phyloP scores from a whole-genome alignment of 2,888 invertebrate genomes.

The Drosophila paranaensis region DNA sequence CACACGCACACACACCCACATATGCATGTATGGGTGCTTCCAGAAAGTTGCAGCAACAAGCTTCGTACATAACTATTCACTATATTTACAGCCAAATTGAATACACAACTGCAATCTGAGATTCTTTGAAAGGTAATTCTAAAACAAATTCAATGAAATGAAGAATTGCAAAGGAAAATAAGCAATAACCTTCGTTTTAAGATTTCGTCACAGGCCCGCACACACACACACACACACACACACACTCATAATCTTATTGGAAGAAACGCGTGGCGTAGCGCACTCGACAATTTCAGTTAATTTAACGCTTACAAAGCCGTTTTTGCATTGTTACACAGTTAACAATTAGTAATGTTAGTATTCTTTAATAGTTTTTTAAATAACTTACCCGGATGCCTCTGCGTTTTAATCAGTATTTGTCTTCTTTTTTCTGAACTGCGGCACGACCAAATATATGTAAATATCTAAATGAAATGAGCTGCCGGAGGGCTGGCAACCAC shows the following conservation, averaged over 20 bases:
- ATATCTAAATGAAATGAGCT: conserved; percentile 53
- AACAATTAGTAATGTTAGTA: conserved; percentile 5
- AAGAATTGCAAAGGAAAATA: conserved; percentile 5
- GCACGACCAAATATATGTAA: conserved; percentile 65
- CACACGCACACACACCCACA: conserved; percentile 17
- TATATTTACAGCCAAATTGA: neutral
- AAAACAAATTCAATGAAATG: neutral
- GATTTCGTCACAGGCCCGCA: conserved; percentile 52
- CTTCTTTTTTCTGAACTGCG: conserved; percentile 59
- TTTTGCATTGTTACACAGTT: conserved; percentile 47
- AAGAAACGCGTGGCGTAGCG: conserved; percentile 72
- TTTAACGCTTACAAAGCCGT: conserved; percentile 42
- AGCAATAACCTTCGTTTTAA: conserved; percentile 41
- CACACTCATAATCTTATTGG: conserved; percentile 31
- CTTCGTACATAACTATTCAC: neutral
- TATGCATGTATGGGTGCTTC: conserved; percentile 35
- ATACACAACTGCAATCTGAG: neutral
- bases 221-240: conserved; percentile 29
- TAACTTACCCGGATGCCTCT: conserved; percentile 79
- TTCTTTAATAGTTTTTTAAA: conserved; percentile 11
- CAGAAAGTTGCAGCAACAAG: conserved; percentile 57
- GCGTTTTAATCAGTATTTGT: conserved; percentile 70
- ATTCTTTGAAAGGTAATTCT: neutral
- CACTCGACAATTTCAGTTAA: conserved; percentile 19
- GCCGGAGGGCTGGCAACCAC: conserved; percentile 17